Evolutionary conservation across 2,888 invertebrate species (phyloP).

Genomic region (Drosophila imparisetae): DNA sequence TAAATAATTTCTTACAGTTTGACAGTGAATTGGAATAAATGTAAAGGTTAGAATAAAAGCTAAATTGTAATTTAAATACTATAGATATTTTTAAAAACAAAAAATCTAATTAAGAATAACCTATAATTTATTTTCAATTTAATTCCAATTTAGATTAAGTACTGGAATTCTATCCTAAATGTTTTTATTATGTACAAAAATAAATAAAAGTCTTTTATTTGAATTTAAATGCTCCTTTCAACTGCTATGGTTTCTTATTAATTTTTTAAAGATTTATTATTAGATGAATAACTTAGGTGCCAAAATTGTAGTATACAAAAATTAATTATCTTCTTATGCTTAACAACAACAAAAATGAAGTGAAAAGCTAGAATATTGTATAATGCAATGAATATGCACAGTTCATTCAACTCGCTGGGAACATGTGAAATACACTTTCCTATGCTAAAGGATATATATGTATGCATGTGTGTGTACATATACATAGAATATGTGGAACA

Average conservation of each 20-base stretch:
- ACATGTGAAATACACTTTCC: background rate
- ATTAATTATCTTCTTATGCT: background rate
- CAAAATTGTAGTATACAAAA: background rate
- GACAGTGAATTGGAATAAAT: background rate
- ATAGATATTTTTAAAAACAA: background rate
- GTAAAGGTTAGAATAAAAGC: background rate
- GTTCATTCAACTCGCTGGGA: background rate
- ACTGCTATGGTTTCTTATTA: background rate
- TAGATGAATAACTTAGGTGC: background rate
- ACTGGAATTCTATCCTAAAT: background rate
- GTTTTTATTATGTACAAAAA: background rate
- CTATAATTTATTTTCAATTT: background rate
- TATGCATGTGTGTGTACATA: background rate
- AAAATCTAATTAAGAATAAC: background rate
- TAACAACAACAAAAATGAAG: background rate
- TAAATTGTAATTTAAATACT: background rate
- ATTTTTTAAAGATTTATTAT: background rate
- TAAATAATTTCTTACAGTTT: background rate
- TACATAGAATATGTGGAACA: background rate
- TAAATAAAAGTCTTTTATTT: no score
- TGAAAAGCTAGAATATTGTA: background rate
- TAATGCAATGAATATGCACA: background rate
- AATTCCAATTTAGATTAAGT: no score
- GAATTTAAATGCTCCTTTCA: no score
- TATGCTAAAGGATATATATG: background rate